Percentiles rank a stretch among this genome's conserved stretches.
These are phyloP conservation scores for Typhlomys cinereus DNA, from an alignment of 2,113 vertebrate genomes.

Conservation along the genomic window DNA sequence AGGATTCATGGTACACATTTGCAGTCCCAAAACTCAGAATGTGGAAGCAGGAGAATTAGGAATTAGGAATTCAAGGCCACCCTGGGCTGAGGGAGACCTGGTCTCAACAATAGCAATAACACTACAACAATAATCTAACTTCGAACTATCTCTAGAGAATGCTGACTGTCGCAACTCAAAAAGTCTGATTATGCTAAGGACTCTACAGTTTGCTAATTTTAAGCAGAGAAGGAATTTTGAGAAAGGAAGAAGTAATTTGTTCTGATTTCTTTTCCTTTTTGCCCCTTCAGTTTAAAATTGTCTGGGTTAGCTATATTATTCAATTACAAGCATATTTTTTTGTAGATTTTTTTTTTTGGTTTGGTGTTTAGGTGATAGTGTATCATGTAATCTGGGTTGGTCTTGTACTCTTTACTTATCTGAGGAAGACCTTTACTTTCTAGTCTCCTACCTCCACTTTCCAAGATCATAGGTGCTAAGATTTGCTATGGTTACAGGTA, in stretches of 20 bases:
- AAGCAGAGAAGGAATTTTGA: conserved; percentile 14
- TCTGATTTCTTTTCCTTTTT: background rate
- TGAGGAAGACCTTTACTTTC: background rate
- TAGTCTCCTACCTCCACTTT: background rate
- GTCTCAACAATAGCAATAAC: background rate
- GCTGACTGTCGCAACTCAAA: background rate
- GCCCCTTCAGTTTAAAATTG: background rate
- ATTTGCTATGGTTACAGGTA: background rate
- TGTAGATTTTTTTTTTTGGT: background rate
- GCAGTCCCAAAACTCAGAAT: background rate
- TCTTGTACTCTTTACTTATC: background rate
- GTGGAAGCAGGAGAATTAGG: background rate
- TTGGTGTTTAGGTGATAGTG: background rate
- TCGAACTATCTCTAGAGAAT: background rate
- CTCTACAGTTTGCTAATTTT: background rate
- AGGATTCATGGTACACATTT: too few species aligned
- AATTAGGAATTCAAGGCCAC: background rate
- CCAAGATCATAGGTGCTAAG: too few species aligned
- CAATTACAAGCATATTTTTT: background rate
- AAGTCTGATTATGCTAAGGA: background rate
- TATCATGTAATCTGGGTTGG: background rate
- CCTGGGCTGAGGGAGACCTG: background rate
- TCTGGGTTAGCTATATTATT: background rate
- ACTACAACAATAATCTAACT: background rate
- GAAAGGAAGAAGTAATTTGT: conserved; percentile 34